A percentile compares a stretch with the other conserved stretches of the same genome.
These are phyloP conservation scores for Hystrix brachyura DNA, from an alignment of 2,113 vertebrate species.

Conservation along the genomic window DNA sequence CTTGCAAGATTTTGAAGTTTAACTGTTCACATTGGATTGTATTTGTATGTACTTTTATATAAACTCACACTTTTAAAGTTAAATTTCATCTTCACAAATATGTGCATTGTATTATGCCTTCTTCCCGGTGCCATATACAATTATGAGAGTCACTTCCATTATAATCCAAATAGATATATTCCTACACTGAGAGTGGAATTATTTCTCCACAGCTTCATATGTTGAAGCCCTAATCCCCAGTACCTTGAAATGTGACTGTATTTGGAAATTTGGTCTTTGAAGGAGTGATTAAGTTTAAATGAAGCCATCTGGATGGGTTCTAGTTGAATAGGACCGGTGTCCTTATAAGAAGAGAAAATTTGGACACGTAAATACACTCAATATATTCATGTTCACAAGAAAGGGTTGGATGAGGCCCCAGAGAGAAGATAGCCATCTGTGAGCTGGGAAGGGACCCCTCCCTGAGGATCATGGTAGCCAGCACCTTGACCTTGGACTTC, in stretches of 20 bases:
- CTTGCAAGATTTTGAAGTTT: background rate
- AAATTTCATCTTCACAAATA: background rate
- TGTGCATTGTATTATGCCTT: background rate
- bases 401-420: background rate
- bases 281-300: background rate
- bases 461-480: background rate
- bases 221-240: background rate
- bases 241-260: background rate
- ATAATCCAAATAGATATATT: background rate
- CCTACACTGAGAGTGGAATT: background rate
- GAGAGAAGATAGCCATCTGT: background rate
- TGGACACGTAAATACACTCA: background rate
- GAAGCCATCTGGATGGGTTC: background rate
- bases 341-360: background rate
- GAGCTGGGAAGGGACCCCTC: background rate
- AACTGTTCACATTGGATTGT: background rate
- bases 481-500: background rate
- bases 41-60: conserved; percentile 27
- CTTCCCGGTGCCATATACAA: background rate
- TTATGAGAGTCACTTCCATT: background rate
- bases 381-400: fast-evolving
- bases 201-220: background rate
- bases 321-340: background rate
- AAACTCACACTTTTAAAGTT: background rate
- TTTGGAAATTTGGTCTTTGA: background rate